Evolutionary conservation across 2,888 invertebrate species (phyloP).

Genomic region (Mimachlamys varia): DNA sequence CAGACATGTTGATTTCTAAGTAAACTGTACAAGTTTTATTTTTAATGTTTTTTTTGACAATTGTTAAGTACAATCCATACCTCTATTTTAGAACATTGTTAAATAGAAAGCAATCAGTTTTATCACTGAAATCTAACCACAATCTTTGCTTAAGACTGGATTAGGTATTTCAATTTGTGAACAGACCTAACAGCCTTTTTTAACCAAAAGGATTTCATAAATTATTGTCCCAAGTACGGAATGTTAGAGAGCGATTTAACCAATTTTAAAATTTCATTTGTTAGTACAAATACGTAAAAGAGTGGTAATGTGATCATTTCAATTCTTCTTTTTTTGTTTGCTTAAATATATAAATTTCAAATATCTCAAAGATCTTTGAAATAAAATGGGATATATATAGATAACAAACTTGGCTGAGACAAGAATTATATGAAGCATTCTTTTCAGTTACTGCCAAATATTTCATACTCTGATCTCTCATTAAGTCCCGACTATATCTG

Average conservation of each 20-base stretch:
- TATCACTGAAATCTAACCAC: too few species aligned
- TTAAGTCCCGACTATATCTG: too few species aligned
- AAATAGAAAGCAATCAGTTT: too few species aligned
- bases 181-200: background rate
- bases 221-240: background rate
- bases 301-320: background rate
- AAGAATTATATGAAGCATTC: background rate
- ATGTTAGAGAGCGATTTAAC: background rate
- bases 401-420: background rate
- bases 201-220: background rate
- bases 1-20: too few species aligned
- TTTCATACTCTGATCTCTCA: too few species aligned
- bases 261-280: background rate
- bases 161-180: too few species aligned
- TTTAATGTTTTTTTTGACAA: too few species aligned
- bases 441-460: background rate
- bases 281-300: background rate
- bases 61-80: too few species aligned
- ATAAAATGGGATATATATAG: background rate
- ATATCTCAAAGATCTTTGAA: background rate
- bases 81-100: too few species aligned
- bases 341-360: background rate
- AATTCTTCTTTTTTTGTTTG: background rate
- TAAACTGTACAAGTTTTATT: too few species aligned
- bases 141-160: too few species aligned